Evolutionary conservation across 2,797 vertebrate species (phyloP).

Genomic region (Amblyraja radiata): DNA sequence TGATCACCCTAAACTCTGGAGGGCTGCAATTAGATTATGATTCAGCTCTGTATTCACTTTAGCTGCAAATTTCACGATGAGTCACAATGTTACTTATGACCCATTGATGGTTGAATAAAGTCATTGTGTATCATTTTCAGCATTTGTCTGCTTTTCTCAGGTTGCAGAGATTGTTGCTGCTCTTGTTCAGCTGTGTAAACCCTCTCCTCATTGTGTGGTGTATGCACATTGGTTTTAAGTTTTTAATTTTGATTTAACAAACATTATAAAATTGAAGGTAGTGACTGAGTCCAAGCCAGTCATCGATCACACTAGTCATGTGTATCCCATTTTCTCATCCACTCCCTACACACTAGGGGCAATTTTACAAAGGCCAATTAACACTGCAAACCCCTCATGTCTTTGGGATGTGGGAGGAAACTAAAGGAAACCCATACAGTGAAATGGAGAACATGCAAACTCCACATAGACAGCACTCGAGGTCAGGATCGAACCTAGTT

Average conservation of each 20-base stretch:
- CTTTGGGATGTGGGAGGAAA: too few relatives aligned
- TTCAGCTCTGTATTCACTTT: background rate
- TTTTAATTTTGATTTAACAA: background rate
- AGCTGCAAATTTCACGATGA: slow-evolving; percentile 17
- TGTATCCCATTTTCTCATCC: too few relatives aligned
- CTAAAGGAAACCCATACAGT: too few relatives aligned
- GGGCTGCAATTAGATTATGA: slow-evolving; percentile 1
- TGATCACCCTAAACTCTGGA: background rate
- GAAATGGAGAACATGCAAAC: too few relatives aligned
- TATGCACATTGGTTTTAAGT: background rate
- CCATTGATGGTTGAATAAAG: background rate
- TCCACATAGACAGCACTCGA: too few relatives aligned
- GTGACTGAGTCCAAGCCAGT: background rate
- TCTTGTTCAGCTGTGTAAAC: background rate
- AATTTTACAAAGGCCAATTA: too few relatives aligned
- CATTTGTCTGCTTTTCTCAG: background rate
- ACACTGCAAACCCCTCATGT: too few relatives aligned
- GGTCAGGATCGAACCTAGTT: too few relatives aligned
- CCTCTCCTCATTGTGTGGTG: too few relatives aligned
- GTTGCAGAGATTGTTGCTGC: background rate
- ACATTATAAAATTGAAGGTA: background rate
- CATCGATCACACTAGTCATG: too few relatives aligned
- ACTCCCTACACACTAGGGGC: too few relatives aligned
- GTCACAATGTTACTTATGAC: background rate
- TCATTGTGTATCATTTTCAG: slow-evolving; percentile 3